Base-by-base conservation (phyloP, 2,113 vertebrate species). In the Sphyrna mokarran region DNA sequence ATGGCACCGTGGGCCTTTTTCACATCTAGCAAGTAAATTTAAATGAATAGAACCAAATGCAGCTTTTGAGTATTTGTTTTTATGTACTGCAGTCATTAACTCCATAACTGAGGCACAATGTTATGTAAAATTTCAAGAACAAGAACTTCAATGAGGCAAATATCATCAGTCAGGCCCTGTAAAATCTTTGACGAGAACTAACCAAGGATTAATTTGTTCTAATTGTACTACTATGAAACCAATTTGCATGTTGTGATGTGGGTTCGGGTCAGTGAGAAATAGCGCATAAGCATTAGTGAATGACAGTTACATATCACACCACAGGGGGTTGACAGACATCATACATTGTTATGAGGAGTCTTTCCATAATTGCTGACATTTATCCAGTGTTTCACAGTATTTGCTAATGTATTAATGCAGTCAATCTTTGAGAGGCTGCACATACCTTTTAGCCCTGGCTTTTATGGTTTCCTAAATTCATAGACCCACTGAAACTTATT, bases 361-460 rank as follows among this genome's bases (percentile, higher is more conserved):
- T 98, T 98, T 98, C 98, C 98, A 98, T 99, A 99, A 99, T 99
- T 99, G 98, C 99, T 99, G 99, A 99, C 99, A 99, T 99, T 99
- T 99, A 99, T 99, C 98, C 98, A 99, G 99, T 99, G 99, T 99
- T 99, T 99, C 99, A 99, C 98, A 99, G 98, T 99, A 99, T 99
- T 99, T 99, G 99, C 99, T 99, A 99, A 99, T 99, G 99, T 99
- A 99, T 99, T 99, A 99, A 99, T 99, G 98, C 98, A 98, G 98
- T 98, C 98, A 98, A 98, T 98, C 98, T 98, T 98, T 98, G 98
- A 98, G 98, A 98, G 98, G 98, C 98, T 97, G 97, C 97, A 98
- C 98, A 98, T 98, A 98, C 97, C 98, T 98, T 98, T 98, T 98
- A 98, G 98, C 98, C 98, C 97, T 97, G 98, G 98, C 98, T 98